Evolutionary conservation across 2,888 invertebrate genomes (phyloP), one percentile per base, ranked within the genome.

Genomic region (Ferrisia virgata): DNA sequence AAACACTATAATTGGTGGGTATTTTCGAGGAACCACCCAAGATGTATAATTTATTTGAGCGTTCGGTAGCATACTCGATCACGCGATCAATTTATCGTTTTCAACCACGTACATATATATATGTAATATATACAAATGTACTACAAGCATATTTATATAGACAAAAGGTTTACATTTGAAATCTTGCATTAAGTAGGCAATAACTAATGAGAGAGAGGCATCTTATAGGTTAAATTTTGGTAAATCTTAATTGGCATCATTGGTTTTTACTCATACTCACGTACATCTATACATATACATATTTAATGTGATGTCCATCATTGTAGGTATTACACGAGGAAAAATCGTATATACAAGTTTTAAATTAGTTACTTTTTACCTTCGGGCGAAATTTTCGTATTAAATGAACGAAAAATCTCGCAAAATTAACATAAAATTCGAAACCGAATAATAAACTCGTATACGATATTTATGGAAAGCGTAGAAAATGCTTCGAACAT

Each of bases 51-150:
- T 72, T 72, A 72, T 36, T 9, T 5, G 36, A 72, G 33, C 33
- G 33, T 72, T 72, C 72, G 72, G 72, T 72, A 72, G 72, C 72
- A 18, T 72, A 72, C 33, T 33, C 72, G 72, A 72, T 72, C 72
- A 72, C 72, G 72, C 72, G 72, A 72, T 72, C 72, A 33, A 72
- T 33, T 33, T 33, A 47, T 47, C 33, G 25, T 72, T n/a, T 33
- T 72, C 28, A 22, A 36, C n/a, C n/a, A n/a, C n/a, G n/a, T n/a
- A n/a, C 40, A 40, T 40, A 40, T 13, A 40, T 40, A 9, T 40
- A 40, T n/a, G n/a, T n/a, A n/a, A n/a, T n/a, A n/a, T n/a, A n/a
- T n/a, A n/a, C n/a, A n/a, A n/a, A n/a, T n/a, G n/a, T n/a, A n/a
- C n/a, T n/a, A n/a, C n/a, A n/a, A n/a, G n/a, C n/a, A n/a, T n/a